Evolutionary conservation across 2,113 vertebrate genomes (phyloP), one percentile per base, ranked within the genome.

Genomic region (Trochalopteron elliotii): DNA sequence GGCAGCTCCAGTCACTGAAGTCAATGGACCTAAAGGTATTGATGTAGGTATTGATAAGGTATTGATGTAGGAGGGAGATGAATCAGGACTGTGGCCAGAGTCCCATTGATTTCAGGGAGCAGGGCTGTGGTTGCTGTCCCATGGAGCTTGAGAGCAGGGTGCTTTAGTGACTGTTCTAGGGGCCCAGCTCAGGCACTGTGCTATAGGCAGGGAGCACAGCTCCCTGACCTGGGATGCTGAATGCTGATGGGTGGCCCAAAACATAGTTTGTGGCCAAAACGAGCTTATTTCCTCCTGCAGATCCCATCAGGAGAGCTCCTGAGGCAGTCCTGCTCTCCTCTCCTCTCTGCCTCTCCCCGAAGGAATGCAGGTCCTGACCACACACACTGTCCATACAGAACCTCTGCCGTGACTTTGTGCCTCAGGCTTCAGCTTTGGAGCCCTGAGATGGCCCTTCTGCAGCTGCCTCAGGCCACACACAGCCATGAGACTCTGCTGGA

Each of bases 381-480:
- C 83, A 78, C 83, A 83, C 61, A n/a, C 57, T n/a, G 57, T 23
- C 79, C 49, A 15, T 27, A 49, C n/a, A 91, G 64, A 75, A 94
- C 68, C 45, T 92, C 72, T 89, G 72, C 87, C 89, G 78, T 89
- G 68, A 52, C 64, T 67, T 59, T 19, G 35, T 80, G 79, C 81
- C 69, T 91, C 2, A 1, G 74, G 55, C 69, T 70, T 59, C 60
- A 91, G 69, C 71, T 81, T 45, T 42, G 44, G 74, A 89, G 74
- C 81, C 77, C 77, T 77, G 21, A 31, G 44, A 53, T 10, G 22
- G 83, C 49, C 55, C 47, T 81, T 68, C 69, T 79, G 78, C 87
- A 91, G 87, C 90, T 94, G 84, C 80, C 47, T 75, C 63, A 49
- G 89, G 59, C 93, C 87, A 89, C 92, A 63, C 77, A n/a, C 76